Evolutionary conservation across 2,113 vertebrate genomes (phyloP).

Genomic region (Sciurus niger): DNA sequence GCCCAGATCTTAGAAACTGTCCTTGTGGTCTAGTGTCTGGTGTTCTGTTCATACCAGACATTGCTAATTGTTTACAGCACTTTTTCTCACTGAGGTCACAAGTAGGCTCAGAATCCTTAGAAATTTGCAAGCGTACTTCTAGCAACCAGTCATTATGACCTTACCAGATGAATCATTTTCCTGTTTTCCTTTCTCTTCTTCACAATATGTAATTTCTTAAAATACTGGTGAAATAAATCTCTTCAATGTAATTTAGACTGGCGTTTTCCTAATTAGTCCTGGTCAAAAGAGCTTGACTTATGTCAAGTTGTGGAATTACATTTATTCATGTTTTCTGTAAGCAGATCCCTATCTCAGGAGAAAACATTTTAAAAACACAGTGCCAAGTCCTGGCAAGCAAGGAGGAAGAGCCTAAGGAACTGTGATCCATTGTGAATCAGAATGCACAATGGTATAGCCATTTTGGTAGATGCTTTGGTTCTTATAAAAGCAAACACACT

Average conservation of each 20-base stretch:
- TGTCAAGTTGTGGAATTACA: not conserved
- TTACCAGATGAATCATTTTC: not conserved
- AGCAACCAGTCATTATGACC: not conserved
- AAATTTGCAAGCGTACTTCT: not conserved
- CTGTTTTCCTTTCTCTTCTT: not conserved
- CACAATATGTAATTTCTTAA: conserved; percentile 24
- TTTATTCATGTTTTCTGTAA: not conserved
- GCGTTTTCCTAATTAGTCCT: not conserved
- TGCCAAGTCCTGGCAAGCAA: not conserved
- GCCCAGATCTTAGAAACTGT: not conserved
- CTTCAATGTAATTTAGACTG: not conserved
- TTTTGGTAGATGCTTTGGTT: not conserved
- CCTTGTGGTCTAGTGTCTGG: not conserved
- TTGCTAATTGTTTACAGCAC: not conserved
- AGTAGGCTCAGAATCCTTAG: not conserved
- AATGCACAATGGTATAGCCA: not conserved
- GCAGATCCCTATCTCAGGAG: not conserved
- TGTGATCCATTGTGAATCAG: not conserved
- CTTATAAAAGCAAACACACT: not conserved
- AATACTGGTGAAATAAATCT: not conserved
- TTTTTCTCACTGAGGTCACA: not conserved
- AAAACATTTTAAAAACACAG: not conserved
- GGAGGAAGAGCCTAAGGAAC: not conserved
- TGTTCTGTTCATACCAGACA: not conserved
- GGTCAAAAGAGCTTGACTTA: not conserved